Percentiles rank a stretch among this genome's conserved stretches.
Evolutionary conservation across 2,113 vertebrate species (phyloP).

Genomic region (Megaceryle maxima): DNA sequence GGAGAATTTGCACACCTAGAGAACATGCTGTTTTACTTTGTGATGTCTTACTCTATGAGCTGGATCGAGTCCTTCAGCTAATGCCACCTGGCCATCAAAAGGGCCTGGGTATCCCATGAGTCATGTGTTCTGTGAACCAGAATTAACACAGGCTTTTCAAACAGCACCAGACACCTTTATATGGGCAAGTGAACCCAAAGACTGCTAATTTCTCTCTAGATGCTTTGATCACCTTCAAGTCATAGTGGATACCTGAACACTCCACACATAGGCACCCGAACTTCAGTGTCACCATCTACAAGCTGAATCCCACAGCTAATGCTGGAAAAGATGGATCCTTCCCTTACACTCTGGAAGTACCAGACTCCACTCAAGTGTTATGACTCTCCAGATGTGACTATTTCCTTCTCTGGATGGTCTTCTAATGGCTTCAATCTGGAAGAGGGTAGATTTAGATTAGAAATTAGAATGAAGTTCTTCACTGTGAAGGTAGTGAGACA

Average conservation of each 20-base stretch:
- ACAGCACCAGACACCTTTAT: not conserved
- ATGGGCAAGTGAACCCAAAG: not conserved
- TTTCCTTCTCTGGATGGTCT: not conserved
- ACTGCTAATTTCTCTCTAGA: not conserved
- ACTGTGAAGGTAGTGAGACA: no score
- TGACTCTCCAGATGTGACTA: fast-evolving
- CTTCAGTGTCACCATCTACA: not conserved
- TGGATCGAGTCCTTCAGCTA: not conserved
- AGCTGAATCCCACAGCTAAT: not conserved
- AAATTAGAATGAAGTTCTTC: no score
- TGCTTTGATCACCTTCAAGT: fast-evolving
- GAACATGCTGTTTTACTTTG: not conserved
- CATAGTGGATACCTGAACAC: not conserved
- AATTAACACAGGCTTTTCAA: not conserved
- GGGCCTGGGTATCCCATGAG: not conserved
- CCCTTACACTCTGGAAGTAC: not conserved
- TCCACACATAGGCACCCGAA: not conserved
- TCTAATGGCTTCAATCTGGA: no score
- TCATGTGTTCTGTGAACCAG: not conserved
- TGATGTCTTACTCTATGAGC: not conserved
- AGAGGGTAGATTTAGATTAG: no score
- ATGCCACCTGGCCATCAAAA: not conserved
- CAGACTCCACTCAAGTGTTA: not conserved
- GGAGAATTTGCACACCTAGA: not conserved
- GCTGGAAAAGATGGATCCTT: not conserved